phyloP scores from a whole-genome alignment of 2,797 vertebrate species.

The Acridotheres tristis region DNA sequence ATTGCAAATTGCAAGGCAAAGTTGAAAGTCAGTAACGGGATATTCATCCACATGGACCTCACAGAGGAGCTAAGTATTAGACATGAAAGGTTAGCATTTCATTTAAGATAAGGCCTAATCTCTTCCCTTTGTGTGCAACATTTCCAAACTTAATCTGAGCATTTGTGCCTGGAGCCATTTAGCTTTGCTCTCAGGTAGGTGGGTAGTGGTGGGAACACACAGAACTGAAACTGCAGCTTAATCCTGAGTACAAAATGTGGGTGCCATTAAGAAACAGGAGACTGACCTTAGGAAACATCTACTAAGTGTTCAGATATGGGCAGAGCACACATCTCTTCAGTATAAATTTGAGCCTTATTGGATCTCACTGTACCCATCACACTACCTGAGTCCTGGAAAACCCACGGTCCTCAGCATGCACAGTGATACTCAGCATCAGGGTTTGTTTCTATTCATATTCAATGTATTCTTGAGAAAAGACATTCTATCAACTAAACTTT shows the following conservation, averaged over 20 bases:
- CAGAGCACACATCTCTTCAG: neutral
- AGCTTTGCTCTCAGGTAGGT: neutral
- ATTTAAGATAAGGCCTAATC: constrained; percentile 38
- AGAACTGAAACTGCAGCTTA: neutral
- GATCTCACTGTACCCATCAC: neutral
- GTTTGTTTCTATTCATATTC: neutral
- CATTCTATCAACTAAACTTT: neutral
- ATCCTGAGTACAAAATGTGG: neutral
- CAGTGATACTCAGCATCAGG: neutral
- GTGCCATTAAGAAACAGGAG: neutral
- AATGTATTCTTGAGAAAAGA: neutral
- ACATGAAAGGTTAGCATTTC: constrained; percentile 34
- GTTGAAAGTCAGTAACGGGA: neutral
- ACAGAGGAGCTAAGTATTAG: neutral
- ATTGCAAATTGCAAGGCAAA: neutral
- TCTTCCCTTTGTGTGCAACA: neutral
- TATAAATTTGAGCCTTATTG: neutral
- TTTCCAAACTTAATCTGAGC: constrained; percentile 20
- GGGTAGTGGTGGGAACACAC: neutral
- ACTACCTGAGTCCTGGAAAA: neutral
- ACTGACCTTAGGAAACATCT: neutral
- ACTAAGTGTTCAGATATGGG: neutral
- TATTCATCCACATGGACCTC: neutral
- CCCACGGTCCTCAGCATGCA: neutral
- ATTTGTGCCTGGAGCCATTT: neutral